Conservation (phyloP, 2,113 vertebrate species). For the Limanda limanda region DNA sequence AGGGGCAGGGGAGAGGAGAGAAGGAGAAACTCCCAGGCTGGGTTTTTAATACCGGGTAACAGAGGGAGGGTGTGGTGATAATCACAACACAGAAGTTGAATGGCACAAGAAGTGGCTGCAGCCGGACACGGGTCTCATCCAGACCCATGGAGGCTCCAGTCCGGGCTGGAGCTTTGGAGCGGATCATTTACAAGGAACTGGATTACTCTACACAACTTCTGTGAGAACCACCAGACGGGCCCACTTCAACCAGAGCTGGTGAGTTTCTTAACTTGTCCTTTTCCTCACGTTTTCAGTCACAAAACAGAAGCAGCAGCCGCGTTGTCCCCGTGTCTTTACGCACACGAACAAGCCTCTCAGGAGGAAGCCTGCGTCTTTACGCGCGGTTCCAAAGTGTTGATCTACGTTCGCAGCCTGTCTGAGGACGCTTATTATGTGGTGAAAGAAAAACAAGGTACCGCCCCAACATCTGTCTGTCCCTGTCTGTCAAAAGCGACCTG, state of each 20-base stretch:
- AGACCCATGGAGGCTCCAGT: constrained; percentile 1
- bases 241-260: constrained; percentile 49
- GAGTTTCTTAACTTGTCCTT: constrained; percentile 56
- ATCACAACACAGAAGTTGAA: constrained; percentile 34
- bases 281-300: not conserved
- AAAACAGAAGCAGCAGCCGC: not conserved
- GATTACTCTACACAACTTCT: constrained; percentile 46
- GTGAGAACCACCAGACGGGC: not conserved
- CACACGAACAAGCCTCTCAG: not conserved
- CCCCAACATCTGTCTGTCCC: constrained; percentile 80
- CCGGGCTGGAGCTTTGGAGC: not conserved
- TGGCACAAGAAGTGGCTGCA: constrained; percentile 21
- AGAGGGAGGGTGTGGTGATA: constrained; percentile 17
- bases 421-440: constrained; percentile 70
- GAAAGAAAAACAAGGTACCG: constrained; percentile 76
- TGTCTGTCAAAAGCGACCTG: constrained; percentile 71
- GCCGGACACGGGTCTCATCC: constrained; percentile 18
- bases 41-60: constrained; percentile 14
- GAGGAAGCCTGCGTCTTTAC: constrained; percentile 20
- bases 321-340: constrained; percentile 10
- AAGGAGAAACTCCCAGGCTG: constrained; percentile 5
- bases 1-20: not conserved
- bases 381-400: constrained; percentile 52
- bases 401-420: constrained; percentile 58
- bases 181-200: constrained; percentile 18